Evolutionary conservation across 2,113 vertebrate genomes (phyloP).

Genomic region (Caracal caracal): DNA sequence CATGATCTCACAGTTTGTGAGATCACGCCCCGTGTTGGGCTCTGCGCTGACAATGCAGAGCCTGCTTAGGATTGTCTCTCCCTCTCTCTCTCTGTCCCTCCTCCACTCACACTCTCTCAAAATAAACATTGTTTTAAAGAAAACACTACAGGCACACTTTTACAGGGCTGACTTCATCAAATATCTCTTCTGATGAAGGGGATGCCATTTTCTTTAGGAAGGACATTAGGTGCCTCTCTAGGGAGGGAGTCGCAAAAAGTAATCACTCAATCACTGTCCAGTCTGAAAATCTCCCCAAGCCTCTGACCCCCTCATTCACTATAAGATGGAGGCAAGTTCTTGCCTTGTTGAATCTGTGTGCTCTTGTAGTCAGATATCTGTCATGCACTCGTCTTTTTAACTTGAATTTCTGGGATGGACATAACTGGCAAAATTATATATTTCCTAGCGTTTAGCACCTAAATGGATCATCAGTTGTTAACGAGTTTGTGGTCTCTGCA

Average conservation of each 20-base stretch:
- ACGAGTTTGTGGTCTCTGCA: constrained; percentile 37
- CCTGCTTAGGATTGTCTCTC: too few species aligned
- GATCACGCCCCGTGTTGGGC: too few species aligned
- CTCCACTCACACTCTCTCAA: too few species aligned
- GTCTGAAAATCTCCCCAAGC: neutral
- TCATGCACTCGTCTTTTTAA: neutral
- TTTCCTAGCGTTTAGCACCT: neutral
- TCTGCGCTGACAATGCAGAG: too few species aligned
- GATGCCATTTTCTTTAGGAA: neutral
- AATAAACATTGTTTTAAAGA: neutral
- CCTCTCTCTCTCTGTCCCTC: too few species aligned
- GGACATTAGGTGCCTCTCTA: neutral
- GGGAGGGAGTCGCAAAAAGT: neutral
- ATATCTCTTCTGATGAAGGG: neutral
- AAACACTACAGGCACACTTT: neutral
- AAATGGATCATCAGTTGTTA: neutral
- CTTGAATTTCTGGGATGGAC: neutral
- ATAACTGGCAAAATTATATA: neutral
- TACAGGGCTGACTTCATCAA: neutral
- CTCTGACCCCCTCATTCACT: neutral
- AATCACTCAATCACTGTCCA: neutral
- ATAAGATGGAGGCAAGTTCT: neutral
- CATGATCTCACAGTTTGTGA: too few species aligned
- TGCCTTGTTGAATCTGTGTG: neutral
- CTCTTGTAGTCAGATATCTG: neutral